phyloP scores from a whole-genome alignment of 2,888 invertebrate genomes.

The Drosophila sordidapex region DNA sequence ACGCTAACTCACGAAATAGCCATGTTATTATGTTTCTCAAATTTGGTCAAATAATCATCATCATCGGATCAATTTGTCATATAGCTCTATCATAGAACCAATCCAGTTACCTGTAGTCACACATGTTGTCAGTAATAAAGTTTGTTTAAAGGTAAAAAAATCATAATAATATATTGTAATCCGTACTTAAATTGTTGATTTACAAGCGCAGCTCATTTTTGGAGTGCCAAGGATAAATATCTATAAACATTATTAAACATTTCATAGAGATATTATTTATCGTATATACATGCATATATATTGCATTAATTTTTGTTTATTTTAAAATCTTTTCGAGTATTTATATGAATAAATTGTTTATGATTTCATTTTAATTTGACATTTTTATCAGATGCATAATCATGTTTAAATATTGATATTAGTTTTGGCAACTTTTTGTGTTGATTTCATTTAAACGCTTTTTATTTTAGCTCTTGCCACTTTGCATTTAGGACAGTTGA shows the following conservation, averaged over 20 bases:
- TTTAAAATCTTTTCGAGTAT: neutral
- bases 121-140: neutral
- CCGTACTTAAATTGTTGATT: neutral
- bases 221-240: neutral
- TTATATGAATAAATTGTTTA: neutral
- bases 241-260: neutral
- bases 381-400: neutral
- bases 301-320: neutral
- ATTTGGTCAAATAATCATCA: neutral
- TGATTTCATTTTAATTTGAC: neutral
- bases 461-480: neutral
- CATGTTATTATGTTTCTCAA: neutral
- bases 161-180: neutral
- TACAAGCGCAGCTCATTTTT: neutral
- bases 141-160: neutral
- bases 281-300: neutral
- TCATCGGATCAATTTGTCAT: neutral
- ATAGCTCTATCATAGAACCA: neutral
- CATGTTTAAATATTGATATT: neutral
- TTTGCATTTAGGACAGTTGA: neutral
- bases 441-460: neutral
- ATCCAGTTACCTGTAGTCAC: neutral
- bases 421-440: neutral
- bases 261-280: neutral
- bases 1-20: rapidly evolving